These are phyloP conservation scores for Aegithalos caudatus DNA, from an alignment of 2,113 vertebrate species.

Conservation along the genomic window DNA sequence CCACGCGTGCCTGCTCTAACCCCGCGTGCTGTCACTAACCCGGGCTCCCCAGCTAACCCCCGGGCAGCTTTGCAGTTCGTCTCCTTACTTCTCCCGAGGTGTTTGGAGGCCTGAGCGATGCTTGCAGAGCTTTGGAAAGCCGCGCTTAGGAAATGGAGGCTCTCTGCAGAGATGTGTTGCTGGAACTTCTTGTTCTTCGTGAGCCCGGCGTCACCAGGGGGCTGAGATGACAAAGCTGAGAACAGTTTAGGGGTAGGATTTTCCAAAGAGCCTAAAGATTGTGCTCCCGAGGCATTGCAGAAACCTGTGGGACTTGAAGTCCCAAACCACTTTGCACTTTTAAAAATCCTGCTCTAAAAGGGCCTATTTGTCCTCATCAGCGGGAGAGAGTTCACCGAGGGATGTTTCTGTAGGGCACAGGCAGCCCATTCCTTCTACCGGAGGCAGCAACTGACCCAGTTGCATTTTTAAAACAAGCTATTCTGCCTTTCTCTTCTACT, in stretches of 20 bases:
- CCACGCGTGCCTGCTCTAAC: background rate
- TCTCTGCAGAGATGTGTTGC: background rate
- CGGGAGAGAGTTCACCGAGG: slow-evolving; percentile 1
- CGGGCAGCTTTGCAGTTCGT: accelerated
- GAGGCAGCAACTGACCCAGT: slow-evolving; percentile 65
- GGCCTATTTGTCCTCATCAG: slow-evolving; percentile 42
- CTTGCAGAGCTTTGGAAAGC: background rate
- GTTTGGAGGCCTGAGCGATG: background rate
- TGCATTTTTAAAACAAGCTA: slow-evolving; percentile 44
- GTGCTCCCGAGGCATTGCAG: background rate
- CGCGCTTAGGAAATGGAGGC: background rate
- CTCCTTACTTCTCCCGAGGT: background rate
- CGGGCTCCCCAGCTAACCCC: accelerated
- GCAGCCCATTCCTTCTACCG: slow-evolving; percentile 18
- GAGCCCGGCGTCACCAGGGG: background rate
- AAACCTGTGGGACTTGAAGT: background rate
- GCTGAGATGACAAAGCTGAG: background rate
- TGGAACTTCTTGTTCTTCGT: background rate
- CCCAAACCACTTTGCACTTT: slow-evolving; percentile 22
- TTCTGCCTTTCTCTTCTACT: background rate
- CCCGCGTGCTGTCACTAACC: background rate
- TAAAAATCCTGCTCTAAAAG: slow-evolving; percentile 19
- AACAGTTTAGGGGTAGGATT: background rate
- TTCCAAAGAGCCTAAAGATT: background rate
- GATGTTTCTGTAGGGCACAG: slow-evolving; percentile 8